phyloP scores from a whole-genome alignment of 2,113 vertebrate species.

The Anser brachyrhynchus region DNA sequence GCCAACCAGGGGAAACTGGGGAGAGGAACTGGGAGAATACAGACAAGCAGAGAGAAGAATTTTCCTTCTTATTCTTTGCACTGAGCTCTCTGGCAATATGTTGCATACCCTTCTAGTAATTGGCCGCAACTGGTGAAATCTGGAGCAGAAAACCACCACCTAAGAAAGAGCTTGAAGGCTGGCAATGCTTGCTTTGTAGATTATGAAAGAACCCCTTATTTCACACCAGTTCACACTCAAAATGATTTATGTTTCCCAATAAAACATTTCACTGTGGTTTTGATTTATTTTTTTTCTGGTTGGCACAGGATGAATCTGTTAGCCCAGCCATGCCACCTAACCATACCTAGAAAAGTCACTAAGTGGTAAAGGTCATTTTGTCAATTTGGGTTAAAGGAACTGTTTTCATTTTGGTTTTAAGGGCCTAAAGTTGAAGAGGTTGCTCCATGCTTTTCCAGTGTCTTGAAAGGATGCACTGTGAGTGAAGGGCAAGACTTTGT shows the following conservation, averaged over 20 bases:
- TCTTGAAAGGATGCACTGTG: slow-evolving; percentile 77
- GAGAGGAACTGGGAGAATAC: not conserved
- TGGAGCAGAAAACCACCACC: not conserved
- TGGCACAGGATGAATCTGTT: not conserved
- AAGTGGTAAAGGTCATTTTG: not conserved
- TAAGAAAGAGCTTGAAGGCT: not conserved
- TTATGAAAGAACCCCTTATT: not conserved
- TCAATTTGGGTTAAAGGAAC: not conserved
- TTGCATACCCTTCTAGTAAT: not conserved
- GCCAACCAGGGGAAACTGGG: not conserved
- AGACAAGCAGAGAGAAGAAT: not conserved
- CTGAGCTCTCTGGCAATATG: not conserved
- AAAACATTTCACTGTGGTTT: not conserved
- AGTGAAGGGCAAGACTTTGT: slow-evolving; percentile 84
- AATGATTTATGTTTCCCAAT: not conserved
- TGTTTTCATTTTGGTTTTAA: slow-evolving; percentile 56
- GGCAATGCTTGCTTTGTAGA: not conserved
- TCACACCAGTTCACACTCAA: not conserved
- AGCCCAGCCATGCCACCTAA: not conserved
- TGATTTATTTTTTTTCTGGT: not conserved
- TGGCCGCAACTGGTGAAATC: not conserved
- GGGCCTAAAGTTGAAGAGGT: slow-evolving; percentile 53
- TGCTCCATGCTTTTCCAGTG: slow-evolving; percentile 79
- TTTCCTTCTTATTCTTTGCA: not conserved
- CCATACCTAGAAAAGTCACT: not conserved